Base-by-base conservation (phyloP, 2,888 invertebrate species). In the Drosophila neotestacea region DNA sequence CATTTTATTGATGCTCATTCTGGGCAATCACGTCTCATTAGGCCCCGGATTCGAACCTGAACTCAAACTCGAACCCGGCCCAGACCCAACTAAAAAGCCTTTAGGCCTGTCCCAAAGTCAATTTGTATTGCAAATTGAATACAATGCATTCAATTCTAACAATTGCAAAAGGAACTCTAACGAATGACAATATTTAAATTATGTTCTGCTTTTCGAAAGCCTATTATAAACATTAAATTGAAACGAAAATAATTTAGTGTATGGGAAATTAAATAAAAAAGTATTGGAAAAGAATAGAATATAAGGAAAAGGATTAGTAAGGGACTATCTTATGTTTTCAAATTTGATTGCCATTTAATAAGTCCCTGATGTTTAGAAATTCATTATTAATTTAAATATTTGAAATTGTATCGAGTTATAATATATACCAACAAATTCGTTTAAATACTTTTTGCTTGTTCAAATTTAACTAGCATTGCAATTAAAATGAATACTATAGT, bases 11-110 rank as follows among this genome's bases (percentile, higher is more conserved):
- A 42, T 51, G 59, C 59, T 51, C 52, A 39, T 60, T 58, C 59
- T 52, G 62, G 30, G 41, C 52, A 70, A 75, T 75, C 71, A 66
- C 47, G 61, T 55, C 55, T 62, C 65, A 74, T 66, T 71, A 63
- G 47, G 16, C 52, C 46, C 55, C 39, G 58, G 38, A 50, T 52
- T 36, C 62, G 39, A 46, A 11, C 6, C 22, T 22, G 38, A 47
- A 22, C 6, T 4, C 50, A 6, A 36, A 10, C 10, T 27, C 28
- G 2, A 66, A 38, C 47, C 63, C 42, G 62, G 62, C 46, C 67
- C 73, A 73, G 61, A 30, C 61, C 32, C 69, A 76, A 64, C 59
- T 27, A 41, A 52, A 67, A 70, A 58, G 46, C 70, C 54, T 67
- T 73, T 77, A 46, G 55, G 73, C 44, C 63, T 55, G 73, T 36